Base-by-base conservation (phyloP, 2,797 vertebrate species). In the Ispidina picta region DNA sequence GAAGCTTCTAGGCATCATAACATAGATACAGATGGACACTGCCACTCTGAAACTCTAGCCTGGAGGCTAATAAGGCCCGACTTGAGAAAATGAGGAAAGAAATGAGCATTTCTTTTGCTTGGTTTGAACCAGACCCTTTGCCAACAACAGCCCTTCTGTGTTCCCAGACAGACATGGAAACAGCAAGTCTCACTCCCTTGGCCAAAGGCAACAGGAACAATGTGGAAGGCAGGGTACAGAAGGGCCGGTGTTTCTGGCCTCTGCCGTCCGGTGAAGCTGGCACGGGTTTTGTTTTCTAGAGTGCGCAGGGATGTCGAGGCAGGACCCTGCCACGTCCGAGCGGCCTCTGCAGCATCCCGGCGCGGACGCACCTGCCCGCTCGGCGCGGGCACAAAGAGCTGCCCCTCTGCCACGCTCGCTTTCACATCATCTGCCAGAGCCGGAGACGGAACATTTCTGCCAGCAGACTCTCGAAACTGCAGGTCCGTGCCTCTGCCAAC, bases 151-250 rank as follows among this genome's bases (percentile, higher is more conserved):
- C 16, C 35, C 71, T 44, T 49, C 74, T 9, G 1, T 1, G 0
- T 28, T 9, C 51, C 58, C 8, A 46, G 35, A 20, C 31, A 41
- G 52, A 56, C 64, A 31, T 0, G 15, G 31, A 13, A 48, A 60
- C 2, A 0, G 48, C 0, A 0, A 31, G 12, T 25, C 41, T 19
- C 0, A 3, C 65, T 73, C 33, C 37, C 49, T 23, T 0, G 16
- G 37, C 52, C 15, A 0, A n/a, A 39, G 59, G 26, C 10, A 28
- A 64, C 7, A 0, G 39, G 54, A 43, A 31, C 31, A 49, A 44
- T 2, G 11, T n/a, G 65, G 33, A 35, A 68, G 69, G 64, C 29
- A 62, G 29, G 21, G 52, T 17, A 69, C 2, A 3, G 82, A 35
- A 35, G 56, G 28, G 28, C 29, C 9, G 8, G 46, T 1, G 1